phyloP scores from a whole-genome alignment of 2,113 vertebrate species.

The Plotosus lineatus region DNA sequence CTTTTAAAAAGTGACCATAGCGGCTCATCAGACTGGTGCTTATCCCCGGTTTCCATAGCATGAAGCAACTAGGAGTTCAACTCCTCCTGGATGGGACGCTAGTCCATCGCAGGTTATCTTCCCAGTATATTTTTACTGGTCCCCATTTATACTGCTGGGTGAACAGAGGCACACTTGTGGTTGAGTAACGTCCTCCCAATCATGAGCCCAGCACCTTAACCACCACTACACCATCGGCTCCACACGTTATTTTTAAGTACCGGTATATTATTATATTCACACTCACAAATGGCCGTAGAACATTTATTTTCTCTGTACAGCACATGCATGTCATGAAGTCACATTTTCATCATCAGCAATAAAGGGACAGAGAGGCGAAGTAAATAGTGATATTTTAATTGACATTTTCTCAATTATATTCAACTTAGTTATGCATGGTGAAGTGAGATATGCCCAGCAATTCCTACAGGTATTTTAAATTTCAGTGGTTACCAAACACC shows the following conservation, averaged over 20 bases:
- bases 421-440: neutral
- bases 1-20: too few species aligned
- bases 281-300: neutral
- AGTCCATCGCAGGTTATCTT: too few species aligned
- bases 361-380: neutral
- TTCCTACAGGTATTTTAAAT: neutral
- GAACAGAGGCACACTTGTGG: too few species aligned
- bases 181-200: too few species aligned
- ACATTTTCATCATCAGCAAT: neutral
- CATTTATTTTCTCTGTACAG: neutral
- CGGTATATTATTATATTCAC: neutral
- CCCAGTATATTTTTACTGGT: too few species aligned
- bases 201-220: too few species aligned
- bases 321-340: neutral
- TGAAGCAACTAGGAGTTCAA: too few species aligned
- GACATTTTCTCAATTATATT: neutral
- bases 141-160: too few species aligned
- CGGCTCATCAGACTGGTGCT: too few species aligned
- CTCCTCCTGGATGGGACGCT: too few species aligned
- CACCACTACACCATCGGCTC: too few species aligned
- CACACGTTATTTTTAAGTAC: neutral
- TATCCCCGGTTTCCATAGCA: too few species aligned
- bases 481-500: neutral
- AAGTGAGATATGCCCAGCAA: neutral
- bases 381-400: neutral